Conservation (phyloP, 2,113 vertebrate species). For the Pionites leucogaster region DNA sequence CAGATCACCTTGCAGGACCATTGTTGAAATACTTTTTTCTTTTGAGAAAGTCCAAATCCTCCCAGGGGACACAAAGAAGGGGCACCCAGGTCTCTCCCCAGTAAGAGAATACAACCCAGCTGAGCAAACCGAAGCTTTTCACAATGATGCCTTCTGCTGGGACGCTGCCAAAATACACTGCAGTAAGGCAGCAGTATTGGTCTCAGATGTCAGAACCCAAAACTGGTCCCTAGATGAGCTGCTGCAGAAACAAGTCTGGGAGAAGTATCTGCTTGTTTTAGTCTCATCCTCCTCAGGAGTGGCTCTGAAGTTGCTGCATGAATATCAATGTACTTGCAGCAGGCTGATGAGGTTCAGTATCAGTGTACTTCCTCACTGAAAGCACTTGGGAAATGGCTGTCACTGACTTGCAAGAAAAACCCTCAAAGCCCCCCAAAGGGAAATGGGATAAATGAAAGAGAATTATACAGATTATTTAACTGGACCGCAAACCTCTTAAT, state of each 20-base stretch:
- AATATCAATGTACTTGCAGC: background rate
- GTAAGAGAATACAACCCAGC: background rate
- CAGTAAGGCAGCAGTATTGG: background rate
- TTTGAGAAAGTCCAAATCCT: background rate
- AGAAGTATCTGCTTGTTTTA: background rate
- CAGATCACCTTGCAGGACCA: background rate
- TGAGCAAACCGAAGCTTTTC: background rate
- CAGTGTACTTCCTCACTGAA: background rate
- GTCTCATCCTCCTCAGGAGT: background rate
- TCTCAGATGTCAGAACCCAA: background rate
- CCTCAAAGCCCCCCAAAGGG: background rate
- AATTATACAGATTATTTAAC: background rate
- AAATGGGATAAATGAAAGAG: constrained; percentile 2
- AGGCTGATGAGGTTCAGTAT: background rate
- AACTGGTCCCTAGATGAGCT: background rate
- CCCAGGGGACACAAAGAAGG: background rate
- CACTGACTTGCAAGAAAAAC: background rate
- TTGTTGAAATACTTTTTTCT: background rate
- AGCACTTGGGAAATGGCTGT: constrained; percentile 2
- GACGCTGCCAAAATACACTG: background rate
- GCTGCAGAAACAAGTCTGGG: background rate
- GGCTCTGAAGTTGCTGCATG: background rate
- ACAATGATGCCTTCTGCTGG: background rate
- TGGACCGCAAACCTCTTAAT: background rate
- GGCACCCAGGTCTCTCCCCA: background rate